These are phyloP conservation scores for Labia minor DNA, from an alignment of 2,888 invertebrate genomes.

Conservation along the genomic window DNA sequence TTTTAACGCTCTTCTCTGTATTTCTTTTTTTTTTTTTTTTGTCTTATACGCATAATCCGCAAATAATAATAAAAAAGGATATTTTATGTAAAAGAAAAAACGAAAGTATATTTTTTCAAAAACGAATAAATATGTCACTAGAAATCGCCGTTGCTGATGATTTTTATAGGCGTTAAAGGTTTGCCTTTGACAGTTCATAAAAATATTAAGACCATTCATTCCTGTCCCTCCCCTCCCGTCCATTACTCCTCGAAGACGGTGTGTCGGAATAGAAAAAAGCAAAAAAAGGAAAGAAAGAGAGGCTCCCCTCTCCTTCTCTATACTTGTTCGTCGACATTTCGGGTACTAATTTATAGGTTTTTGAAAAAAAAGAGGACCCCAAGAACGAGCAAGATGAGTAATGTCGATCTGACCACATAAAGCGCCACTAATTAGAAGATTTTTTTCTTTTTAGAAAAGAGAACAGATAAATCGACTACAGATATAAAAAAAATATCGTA, in stretches of 20 bases:
- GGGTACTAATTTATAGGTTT: not conserved
- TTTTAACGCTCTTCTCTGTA: too few species aligned
- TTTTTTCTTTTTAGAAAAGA: not conserved
- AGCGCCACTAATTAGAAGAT: not conserved
- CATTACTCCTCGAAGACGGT: not conserved
- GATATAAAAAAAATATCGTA: too few species aligned
- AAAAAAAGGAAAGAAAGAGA: not conserved
- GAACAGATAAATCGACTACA: too few species aligned
- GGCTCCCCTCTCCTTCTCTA: not conserved
- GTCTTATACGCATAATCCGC: not conserved
- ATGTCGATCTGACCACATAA: not conserved
- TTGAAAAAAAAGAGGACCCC: not conserved
- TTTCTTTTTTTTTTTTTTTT: not conserved
- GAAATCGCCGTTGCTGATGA: constrained; percentile 13
- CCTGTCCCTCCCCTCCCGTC: not conserved
- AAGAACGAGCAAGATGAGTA: not conserved
- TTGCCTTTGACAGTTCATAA: constrained; percentile 13
- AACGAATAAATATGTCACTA: not conserved
- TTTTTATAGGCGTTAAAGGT: constrained; percentile 13
- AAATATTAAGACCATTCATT: constrained; percentile 13
- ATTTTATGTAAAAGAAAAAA: constrained; percentile 5
- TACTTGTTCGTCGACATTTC: not conserved
- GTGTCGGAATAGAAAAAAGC: not conserved
- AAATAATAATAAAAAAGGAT: constrained; percentile 13
- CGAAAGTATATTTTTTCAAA: not conserved